Conservation (phyloP, 2,888 invertebrate species). For the Agrilus cyanescens region DNA sequence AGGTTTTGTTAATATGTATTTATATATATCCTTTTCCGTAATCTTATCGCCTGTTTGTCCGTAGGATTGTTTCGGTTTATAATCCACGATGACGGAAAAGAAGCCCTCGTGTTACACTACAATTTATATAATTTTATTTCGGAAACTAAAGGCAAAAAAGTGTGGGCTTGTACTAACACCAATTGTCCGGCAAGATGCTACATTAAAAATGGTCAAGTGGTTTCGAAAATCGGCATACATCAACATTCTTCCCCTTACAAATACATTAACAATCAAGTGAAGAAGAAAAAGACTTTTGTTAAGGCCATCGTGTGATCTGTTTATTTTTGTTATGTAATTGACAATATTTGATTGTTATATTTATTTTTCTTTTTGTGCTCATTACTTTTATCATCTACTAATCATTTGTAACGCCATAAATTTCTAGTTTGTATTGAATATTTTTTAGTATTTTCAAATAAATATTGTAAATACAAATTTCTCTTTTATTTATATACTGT, state of each 20-base stretch:
- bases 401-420: neutral
- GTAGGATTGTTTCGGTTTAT: conserved; percentile 22
- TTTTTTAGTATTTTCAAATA: too few relatives aligned
- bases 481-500: neutral
- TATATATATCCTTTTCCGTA: too few relatives aligned
- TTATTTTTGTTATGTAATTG: too few relatives aligned
- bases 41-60: conserved; percentile 6
- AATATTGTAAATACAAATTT: too few relatives aligned
- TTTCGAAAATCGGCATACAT: conserved; percentile 22
- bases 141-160: conserved; percentile 14
- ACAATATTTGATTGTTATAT: too few relatives aligned
- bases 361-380: neutral
- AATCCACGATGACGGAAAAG: conserved; percentile 9
- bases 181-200: conserved; percentile 24
- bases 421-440: too few relatives aligned
- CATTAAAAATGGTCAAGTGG: conserved; percentile 21
- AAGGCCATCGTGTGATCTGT: conserved; percentile 5
- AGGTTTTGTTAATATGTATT: too few relatives aligned
- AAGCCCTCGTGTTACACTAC: conserved; percentile 21
- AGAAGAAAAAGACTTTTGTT: conserved; percentile 13
- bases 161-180: conserved; percentile 21
- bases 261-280: conserved; percentile 15
- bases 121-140: conserved; percentile 23
- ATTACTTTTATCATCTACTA: neutral
- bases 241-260: conserved; percentile 20